Conservation (phyloP, 2,888 invertebrate genomes). For the Unio delphinus region DNA sequence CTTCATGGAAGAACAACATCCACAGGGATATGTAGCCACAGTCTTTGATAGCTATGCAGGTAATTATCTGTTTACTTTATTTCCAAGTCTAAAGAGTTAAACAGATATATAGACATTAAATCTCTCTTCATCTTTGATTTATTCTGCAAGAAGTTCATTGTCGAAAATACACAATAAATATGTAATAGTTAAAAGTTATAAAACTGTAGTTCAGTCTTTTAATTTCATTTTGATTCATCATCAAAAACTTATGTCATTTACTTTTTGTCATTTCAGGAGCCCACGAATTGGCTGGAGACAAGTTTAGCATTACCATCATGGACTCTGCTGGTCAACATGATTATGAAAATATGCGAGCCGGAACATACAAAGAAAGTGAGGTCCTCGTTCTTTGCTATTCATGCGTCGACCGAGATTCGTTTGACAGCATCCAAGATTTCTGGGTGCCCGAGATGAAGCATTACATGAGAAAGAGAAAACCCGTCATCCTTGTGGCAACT, state of each 20-base stretch:
- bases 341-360: constrained; percentile 45
- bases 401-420: constrained; percentile 49
- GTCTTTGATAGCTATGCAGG: constrained; percentile 52
- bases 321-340: constrained; percentile 58
- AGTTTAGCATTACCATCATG: constrained; percentile 50
- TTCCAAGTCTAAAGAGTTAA: background rate
- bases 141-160: too few species aligned
- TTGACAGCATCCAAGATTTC: constrained; percentile 48
- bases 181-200: too few species aligned
- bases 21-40: constrained; percentile 43
- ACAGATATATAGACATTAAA: constrained; percentile 8
- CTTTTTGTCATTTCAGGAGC: constrained; percentile 37
- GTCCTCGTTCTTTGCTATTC: constrained; percentile 56
- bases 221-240: too few species aligned
- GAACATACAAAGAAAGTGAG: constrained; percentile 51
- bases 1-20: constrained; percentile 39
- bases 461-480: constrained; percentile 39
- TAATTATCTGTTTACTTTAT: constrained; percentile 17
- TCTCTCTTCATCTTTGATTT: constrained; percentile 13
- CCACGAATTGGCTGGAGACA: constrained; percentile 49
- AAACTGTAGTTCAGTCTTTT: too few species aligned
- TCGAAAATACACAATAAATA: too few species aligned
- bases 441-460: constrained; percentile 58
- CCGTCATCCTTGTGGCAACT: constrained; percentile 55
- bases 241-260: constrained; percentile 1